phyloP scores from a whole-genome alignment of 2,888 invertebrate species.

The Scaptomyza tumidula region DNA sequence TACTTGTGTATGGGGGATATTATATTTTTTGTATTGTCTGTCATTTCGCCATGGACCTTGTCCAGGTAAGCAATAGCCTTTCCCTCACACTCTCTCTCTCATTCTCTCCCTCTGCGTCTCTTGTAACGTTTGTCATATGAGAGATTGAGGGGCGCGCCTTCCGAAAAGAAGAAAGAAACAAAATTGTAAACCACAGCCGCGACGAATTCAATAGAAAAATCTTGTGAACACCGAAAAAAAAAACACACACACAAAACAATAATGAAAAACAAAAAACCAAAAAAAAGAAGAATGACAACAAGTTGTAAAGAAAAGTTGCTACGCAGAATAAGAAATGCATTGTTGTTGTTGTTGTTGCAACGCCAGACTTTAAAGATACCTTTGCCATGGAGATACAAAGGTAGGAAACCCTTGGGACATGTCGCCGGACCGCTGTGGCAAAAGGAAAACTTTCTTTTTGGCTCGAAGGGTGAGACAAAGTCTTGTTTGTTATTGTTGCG shows the following conservation, averaged over 20 bases:
- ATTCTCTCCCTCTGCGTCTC: background rate
- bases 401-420: conserved; percentile 49
- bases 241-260: conserved; percentile 26
- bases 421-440: conserved; percentile 35
- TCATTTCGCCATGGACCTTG: conserved; percentile 9
- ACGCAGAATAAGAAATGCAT: conserved; percentile 44
- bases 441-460: conserved; percentile 39
- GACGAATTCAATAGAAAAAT: conserved; percentile 59
- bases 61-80: conserved; percentile 42
- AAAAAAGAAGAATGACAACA: conserved; percentile 48
- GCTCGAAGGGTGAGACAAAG: conserved; percentile 50
- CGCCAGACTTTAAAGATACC: conserved; percentile 33
- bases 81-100: background rate
- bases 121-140: conserved; percentile 55
- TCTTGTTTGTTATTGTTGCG: conserved; percentile 58
- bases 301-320: conserved; percentile 70
- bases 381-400: conserved; percentile 13
- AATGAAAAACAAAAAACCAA: conserved; percentile 10
- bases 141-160: conserved; percentile 34
- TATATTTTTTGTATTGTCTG: too few species aligned
- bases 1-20: too few species aligned
- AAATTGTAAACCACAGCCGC: conserved; percentile 54
- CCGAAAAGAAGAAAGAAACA: conserved; percentile 9
- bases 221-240: conserved; percentile 29
- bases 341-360: conserved; percentile 36